Evolutionary conservation across 2,888 invertebrate species (phyloP).

Genomic region (Drosophila rellima): DNA sequence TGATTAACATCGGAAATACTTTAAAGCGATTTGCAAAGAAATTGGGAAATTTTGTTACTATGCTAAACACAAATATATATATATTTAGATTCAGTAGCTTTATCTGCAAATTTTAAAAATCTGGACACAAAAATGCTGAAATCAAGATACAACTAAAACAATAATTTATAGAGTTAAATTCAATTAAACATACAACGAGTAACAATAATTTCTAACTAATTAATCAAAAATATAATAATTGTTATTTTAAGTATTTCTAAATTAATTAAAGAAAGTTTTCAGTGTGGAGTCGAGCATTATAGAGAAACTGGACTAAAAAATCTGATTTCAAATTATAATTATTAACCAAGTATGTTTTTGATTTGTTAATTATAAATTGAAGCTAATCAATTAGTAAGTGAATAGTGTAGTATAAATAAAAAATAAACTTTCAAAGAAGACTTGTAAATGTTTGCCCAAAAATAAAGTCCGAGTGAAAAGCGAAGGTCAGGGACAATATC

Average conservation of each 20-base stretch:
- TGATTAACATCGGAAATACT: conserved; percentile 3
- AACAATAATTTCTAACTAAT: too few relatives aligned
- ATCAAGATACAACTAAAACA: not conserved
- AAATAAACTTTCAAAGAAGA: not conserved
- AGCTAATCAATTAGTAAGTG: not conserved
- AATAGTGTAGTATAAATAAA: not conserved
- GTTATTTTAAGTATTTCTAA: too few relatives aligned
- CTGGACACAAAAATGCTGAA: not conserved
- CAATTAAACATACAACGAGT: too few relatives aligned
- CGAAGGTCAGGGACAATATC: conserved; percentile 32
- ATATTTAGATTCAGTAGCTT: not conserved
- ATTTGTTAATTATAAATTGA: not conserved
- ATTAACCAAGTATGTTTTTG: not conserved
- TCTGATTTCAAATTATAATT: too few relatives aligned
- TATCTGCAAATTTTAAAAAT: conserved; percentile 4
- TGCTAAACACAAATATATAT: conserved; percentile 2
- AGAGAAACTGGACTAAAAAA: too few relatives aligned
- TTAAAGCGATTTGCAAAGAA: not conserved
- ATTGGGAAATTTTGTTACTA: conserved; percentile 10
- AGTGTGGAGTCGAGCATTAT: too few relatives aligned
- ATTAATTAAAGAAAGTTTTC: too few relatives aligned
- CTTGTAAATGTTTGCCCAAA: not conserved
- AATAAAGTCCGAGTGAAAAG: not conserved
- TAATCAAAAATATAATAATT: too few relatives aligned
- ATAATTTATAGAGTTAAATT: not conserved